Conservation (phyloP, 2,888 invertebrate species). For the Loripinus fragilis region DNA sequence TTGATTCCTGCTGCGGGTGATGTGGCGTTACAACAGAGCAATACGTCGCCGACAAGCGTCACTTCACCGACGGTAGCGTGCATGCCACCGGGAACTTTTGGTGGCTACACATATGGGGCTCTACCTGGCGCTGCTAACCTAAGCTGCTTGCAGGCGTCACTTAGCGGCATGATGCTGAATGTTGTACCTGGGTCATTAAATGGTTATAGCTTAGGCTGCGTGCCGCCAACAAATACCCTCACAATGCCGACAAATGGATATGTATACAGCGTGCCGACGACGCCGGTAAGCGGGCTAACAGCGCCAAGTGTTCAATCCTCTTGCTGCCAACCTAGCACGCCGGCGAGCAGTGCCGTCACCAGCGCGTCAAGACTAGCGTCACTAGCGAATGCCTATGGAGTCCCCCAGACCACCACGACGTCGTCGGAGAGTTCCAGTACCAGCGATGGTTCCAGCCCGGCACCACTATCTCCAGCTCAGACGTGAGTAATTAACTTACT, state of each 20-base stretch:
- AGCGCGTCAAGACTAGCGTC: background rate
- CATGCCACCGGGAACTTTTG: conserved; percentile 36
- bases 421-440: conserved; percentile 45
- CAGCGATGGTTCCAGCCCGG: conserved; percentile 55
- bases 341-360: conserved; percentile 14
- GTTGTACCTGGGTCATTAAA: conserved; percentile 37
- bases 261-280: conserved; percentile 37
- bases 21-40: conserved; percentile 20
- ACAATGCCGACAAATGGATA: conserved; percentile 24
- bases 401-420: conserved; percentile 33
- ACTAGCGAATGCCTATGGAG: background rate
- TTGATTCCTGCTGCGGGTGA: conserved; percentile 42
- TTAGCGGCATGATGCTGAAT: conserved; percentile 40
- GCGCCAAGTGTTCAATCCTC: conserved; percentile 44
- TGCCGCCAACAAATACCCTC: conserved; percentile 19
- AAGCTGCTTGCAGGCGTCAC: conserved; percentile 41
- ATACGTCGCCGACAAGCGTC: conserved; percentile 42
- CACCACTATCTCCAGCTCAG: conserved; percentile 54
- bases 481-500: conserved; percentile 44
- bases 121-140: conserved; percentile 32
- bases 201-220: conserved; percentile 35
- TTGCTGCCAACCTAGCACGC: conserved; percentile 48
- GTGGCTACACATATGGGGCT: conserved; percentile 46
- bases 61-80: conserved; percentile 48
- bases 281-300: conserved; percentile 25